Conservation (phyloP, 2,888 invertebrate species). For the Asteroscopus sphinx region DNA sequence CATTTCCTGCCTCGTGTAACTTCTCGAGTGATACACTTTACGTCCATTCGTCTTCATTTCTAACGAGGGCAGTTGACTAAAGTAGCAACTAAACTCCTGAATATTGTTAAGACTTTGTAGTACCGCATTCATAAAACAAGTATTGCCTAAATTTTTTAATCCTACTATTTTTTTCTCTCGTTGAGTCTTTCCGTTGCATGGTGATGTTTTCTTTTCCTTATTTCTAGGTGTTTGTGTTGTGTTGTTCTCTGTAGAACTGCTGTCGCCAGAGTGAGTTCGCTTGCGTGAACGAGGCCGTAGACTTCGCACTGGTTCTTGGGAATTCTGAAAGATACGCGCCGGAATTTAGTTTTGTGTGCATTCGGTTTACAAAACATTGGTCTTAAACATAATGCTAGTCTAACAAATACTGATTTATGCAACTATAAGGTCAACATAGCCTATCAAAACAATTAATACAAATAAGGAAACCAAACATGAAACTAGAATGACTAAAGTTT, state of each 20-base stretch:
- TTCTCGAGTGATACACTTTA: constrained; percentile 91
- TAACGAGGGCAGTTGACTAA: constrained; percentile 93
- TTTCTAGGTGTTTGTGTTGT: constrained; percentile 62
- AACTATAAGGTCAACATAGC: too few species aligned
- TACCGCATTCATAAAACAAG: constrained; percentile 96
- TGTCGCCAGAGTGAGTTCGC: constrained; percentile 90
- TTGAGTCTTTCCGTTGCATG: constrained; percentile 84
- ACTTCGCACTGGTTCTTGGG: constrained; percentile 88
- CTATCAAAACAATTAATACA: too few species aligned
- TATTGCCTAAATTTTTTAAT: constrained; percentile 94
- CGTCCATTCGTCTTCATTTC: constrained; percentile 91
- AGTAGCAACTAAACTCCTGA: constrained; percentile 95
- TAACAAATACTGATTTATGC: too few species aligned
- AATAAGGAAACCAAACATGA: too few species aligned
- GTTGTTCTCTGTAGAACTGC: constrained; percentile 87
- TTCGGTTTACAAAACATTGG: too few species aligned
- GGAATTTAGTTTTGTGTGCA: neutral
- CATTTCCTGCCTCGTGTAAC: constrained; percentile 91
- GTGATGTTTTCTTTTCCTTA: constrained; percentile 78
- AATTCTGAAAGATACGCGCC: constrained; percentile 61
- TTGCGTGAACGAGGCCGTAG: constrained; percentile 90
- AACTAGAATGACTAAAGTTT: too few species aligned
- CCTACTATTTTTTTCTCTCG: constrained; percentile 92
- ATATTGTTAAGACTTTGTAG: constrained; percentile 95
- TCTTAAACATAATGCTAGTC: too few species aligned